These are phyloP conservation scores for Theretra japonica DNA, from an alignment of 2,888 invertebrate species.

Conservation along the genomic window DNA sequence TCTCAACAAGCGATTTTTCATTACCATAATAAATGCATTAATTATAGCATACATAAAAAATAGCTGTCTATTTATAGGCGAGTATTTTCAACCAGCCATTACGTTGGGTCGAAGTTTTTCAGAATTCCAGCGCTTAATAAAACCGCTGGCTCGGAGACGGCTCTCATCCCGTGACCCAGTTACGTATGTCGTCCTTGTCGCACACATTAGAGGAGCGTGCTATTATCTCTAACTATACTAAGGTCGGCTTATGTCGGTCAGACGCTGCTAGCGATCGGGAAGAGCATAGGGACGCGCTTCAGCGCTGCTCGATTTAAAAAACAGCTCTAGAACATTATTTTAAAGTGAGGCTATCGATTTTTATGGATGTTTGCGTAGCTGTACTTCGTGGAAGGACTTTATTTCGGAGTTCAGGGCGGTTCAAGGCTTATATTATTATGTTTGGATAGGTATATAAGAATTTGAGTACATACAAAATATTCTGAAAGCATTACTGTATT, in stretches of 20 bases:
- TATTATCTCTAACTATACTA: constrained; percentile 63
- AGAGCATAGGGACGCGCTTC: constrained; percentile 58
- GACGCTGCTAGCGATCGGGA: constrained; percentile 75
- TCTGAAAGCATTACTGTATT: too few relatives aligned
- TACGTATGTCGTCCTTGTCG: constrained; percentile 58
- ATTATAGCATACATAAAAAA: constrained; percentile 52
- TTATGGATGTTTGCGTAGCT: not conserved
- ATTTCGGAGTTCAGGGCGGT: too few relatives aligned
- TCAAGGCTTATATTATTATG: too few relatives aligned
- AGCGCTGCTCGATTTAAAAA: constrained; percentile 35
- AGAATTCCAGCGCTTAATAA: constrained; percentile 69
- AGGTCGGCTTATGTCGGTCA: constrained; percentile 82
- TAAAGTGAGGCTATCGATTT: constrained; percentile 2
- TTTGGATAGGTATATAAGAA: too few relatives aligned
- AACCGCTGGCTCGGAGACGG: constrained; percentile 57
- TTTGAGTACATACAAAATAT: too few relatives aligned
- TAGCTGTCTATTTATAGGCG: constrained; percentile 67
- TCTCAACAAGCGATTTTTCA: not conserved
- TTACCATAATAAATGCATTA: constrained; percentile 44
- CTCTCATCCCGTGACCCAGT: constrained; percentile 82
- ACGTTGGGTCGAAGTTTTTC: constrained; percentile 52
- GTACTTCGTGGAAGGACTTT: not conserved
- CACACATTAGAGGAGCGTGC: constrained; percentile 40
- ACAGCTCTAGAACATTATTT: not conserved
- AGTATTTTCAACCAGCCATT: constrained; percentile 63